These are phyloP conservation scores for Netelia fuscicornis DNA, from an alignment of 2,888 invertebrate species.

Conservation along the genomic window DNA sequence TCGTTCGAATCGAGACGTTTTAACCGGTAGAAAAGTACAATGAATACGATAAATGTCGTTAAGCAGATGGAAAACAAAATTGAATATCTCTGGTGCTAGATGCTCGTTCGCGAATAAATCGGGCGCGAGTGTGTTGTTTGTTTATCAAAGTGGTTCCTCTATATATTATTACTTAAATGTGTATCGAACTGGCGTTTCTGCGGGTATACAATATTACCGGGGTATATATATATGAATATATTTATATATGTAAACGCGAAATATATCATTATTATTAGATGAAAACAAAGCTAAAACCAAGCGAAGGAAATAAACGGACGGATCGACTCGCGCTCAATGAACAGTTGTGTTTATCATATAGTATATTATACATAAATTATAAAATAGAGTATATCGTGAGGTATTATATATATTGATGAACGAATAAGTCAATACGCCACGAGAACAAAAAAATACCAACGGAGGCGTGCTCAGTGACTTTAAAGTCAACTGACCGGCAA, in stretches of 20 bases:
- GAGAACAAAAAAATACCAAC: conserved; percentile 33
- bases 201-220: conserved; percentile 31
- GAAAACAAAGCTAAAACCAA: conserved; percentile 2
- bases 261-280: conserved; percentile 51
- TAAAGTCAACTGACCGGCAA: conserved; percentile 57
- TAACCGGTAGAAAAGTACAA: conserved; percentile 12
- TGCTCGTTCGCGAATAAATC: conserved; percentile 44
- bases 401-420: conserved; percentile 63
- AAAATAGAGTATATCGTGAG: conserved; percentile 66
- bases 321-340: conserved; percentile 74
- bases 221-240: conserved; percentile 36
- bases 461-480: conserved; percentile 35
- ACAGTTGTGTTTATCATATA: conserved; percentile 83
- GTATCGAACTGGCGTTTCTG: conserved; percentile 40
- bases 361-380: conserved; percentile 80
- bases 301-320: conserved; percentile 59
- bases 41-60: conserved; percentile 5
- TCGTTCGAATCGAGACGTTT: background rate
- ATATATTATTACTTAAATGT: conserved; percentile 56
- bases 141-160: conserved; percentile 64
- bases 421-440: conserved; percentile 50
- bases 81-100: conserved; percentile 63
- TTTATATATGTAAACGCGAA: conserved; percentile 44
- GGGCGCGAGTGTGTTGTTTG: conserved; percentile 50
- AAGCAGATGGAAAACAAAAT: conserved; percentile 42